Evolutionary conservation across 2,888 invertebrate genomes (phyloP).

Genomic region (Leucania comma): DNA sequence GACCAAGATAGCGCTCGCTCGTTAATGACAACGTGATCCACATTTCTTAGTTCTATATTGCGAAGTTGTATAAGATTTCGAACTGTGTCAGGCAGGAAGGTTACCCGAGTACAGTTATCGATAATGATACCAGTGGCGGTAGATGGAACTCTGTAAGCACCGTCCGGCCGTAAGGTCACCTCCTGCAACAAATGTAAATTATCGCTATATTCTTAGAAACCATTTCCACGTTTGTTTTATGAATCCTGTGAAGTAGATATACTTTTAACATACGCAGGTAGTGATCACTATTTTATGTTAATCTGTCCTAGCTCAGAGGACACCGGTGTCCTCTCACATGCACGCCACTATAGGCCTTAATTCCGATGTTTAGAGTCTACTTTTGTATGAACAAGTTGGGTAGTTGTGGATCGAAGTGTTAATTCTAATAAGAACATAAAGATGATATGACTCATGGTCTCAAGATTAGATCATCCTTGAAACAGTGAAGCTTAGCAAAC

Average conservation of each 20-base stretch:
- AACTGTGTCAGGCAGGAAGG: conserved; percentile 91
- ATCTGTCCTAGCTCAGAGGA: too few species aligned
- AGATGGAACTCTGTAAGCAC: conserved; percentile 88
- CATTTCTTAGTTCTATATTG: conserved; percentile 91
- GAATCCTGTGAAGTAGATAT: background rate
- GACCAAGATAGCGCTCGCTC: conserved; percentile 92
- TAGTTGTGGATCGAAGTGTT: too few species aligned
- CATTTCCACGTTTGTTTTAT: background rate
- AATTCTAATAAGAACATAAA: conserved; percentile 38
- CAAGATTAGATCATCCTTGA: conserved; percentile 32
- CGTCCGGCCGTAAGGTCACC: conserved; percentile 90
- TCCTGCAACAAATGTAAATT: conserved; percentile 82
- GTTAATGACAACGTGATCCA: conserved; percentile 91
- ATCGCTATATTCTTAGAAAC: background rate
- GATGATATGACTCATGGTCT: conserved; percentile 38
- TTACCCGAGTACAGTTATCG: conserved; percentile 92
- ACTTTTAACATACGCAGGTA: conserved; percentile 32
- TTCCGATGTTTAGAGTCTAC: too few species aligned
- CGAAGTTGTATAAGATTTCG: conserved; percentile 91
- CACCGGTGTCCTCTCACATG: too few species aligned
- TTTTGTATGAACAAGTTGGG: too few species aligned
- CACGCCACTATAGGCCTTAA: too few species aligned
- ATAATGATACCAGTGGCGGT: conserved; percentile 92
- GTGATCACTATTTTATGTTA: conserved; percentile 41
- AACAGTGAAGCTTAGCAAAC: background rate